Base-by-base conservation (phyloP, 2,888 invertebrate species). In the Arge pagana region DNA sequence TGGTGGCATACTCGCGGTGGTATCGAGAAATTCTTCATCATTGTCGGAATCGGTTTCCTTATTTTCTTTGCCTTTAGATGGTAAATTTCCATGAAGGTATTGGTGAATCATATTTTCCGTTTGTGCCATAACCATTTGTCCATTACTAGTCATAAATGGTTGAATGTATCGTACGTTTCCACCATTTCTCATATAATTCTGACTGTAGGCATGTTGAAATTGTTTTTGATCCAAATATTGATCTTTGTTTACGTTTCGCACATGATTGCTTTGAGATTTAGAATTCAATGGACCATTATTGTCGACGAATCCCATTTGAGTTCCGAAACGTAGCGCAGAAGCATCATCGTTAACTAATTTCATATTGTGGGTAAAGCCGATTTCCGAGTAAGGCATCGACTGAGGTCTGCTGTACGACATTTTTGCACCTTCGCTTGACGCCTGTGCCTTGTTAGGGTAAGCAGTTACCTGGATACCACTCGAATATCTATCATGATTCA, bases 11-110 rank as follows among this genome's bases (percentile, higher is more conserved):
- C 60, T 74, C 4, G 66, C 54, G 8, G 76, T 75, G 3, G 76
- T 76, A 33, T 76, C 76, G 41, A 76, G 60, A 53, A 68, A 76
- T 52, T 72, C 74, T 4, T 76, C 76, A 31, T 76, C 73, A 24
- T 72, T 70, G 23, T 75, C 72, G 0, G 71, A 72, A 39, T 72
- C 73, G 1, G 62, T 60, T 11, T 67, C 72, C 21, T 61, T 65
- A 2, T 48, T 56, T 15, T 56, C 55, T 24, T 48, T 56, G 16
- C 52, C 50, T 19, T 53, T 59, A 1, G 51, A 55, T 23, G 52
- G 49, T 28, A 52, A 50, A 42, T 55, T 52, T 4, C 71, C 70
- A 8, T 48, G 61, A 8, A 65, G 59, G 41, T 73, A 74, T 19
- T 61, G 66, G 4, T 72, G 68, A 21, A 72, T 70, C 61, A 71